Conservation (phyloP, 1,140 invertebrate genomes). For the Paraescarpia echinospica region DNA sequence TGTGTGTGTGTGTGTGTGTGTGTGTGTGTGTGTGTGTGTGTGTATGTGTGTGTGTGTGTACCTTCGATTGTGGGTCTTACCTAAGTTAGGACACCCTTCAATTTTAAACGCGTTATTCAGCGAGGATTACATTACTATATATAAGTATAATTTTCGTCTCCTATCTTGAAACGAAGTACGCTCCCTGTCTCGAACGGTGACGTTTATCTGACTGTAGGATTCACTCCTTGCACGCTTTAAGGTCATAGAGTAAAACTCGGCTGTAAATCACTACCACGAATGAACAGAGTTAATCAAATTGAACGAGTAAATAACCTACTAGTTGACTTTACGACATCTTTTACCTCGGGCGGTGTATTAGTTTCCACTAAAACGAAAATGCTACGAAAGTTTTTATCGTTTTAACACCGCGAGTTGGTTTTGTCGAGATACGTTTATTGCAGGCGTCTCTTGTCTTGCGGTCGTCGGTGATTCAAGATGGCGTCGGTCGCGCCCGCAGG, state of each 20-base stretch:
- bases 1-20: no score
- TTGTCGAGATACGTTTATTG: conserved; percentile 1
- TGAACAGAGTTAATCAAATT: conserved; percentile 1
- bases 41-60: not conserved
- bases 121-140: no score
- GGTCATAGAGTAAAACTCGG: not conserved
- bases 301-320: not conserved
- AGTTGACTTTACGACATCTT: not conserved
- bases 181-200: not conserved
- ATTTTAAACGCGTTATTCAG: not conserved
- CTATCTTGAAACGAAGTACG: not conserved
- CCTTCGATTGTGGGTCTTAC: not conserved
- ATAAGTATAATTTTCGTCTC: not conserved
- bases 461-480: not conserved
- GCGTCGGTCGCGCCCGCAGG: not conserved
- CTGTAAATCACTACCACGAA: not conserved
- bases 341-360: not conserved
- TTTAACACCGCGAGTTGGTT: not conserved
- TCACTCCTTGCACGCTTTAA: not conserved
- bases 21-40: no score
- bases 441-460: not conserved
- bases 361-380: not conserved
- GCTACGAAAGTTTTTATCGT: not conserved
- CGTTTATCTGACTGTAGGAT: not conserved
- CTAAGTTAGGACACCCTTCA: not conserved